These are phyloP conservation scores for Centropristis striata DNA, from an alignment of 2,113 vertebrate genomes.

Conservation along the genomic window DNA sequence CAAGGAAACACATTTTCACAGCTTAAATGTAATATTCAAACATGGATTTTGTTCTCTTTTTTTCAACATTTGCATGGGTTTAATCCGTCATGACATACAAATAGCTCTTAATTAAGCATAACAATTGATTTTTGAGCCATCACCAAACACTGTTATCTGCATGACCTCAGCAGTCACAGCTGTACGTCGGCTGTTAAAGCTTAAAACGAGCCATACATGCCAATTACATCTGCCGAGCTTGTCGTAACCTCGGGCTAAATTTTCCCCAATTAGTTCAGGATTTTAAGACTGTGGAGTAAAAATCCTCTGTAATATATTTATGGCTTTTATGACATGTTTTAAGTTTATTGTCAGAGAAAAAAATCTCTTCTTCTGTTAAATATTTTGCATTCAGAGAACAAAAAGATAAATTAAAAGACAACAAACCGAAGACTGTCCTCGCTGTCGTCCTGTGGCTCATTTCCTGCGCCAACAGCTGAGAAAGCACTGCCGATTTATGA, in stretches of 20 bases:
- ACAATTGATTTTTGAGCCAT: slow-evolving; percentile 4
- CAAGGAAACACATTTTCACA: not conserved
- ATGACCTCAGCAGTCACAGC: slow-evolving; percentile 17
- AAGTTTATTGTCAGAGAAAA: not conserved
- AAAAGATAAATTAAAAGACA: slow-evolving; percentile 1
- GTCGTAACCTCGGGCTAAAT: slow-evolving; percentile 34
- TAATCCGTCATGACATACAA: not conserved
- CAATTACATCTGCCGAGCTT: slow-evolving; percentile 33
- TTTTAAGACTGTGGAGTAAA: slow-evolving; percentile 1
- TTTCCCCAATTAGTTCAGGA: slow-evolving; percentile 12
- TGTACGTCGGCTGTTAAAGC: slow-evolving; percentile 11
- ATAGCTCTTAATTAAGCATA: not conserved
- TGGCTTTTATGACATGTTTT: not conserved
- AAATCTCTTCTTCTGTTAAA: not conserved
- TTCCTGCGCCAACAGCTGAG: slow-evolving; percentile 36
- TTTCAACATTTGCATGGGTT: not conserved
- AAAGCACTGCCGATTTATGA: slow-evolving; percentile 54
- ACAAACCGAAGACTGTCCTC: not conserved
- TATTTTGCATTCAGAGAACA: slow-evolving; percentile 2
- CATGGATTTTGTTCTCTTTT: not conserved
- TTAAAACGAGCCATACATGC: slow-evolving; percentile 21
- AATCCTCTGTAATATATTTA: not conserved
- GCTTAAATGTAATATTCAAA: not conserved
- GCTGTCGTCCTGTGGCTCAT: not conserved
- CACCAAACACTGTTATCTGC: not conserved